phyloP scores from a whole-genome alignment of 2,888 invertebrate species.

The Notocelia uddmanniana region DNA sequence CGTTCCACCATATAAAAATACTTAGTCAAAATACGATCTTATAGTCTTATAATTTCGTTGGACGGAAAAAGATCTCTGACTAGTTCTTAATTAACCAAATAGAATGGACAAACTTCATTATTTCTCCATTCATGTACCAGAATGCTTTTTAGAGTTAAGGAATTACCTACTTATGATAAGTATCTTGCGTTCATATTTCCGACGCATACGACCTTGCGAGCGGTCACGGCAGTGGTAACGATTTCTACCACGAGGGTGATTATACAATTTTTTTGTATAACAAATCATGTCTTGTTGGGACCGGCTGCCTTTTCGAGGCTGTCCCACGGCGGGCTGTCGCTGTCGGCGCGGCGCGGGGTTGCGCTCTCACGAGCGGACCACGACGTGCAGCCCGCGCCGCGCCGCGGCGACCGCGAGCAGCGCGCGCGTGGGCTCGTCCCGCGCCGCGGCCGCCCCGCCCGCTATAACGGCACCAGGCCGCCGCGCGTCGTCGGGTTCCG shows the following conservation, averaged over 20 bases:
- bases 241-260: constrained; percentile 38
- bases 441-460: constrained; percentile 61
- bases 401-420: constrained; percentile 60
- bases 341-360: constrained; percentile 44
- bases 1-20: constrained; percentile 28
- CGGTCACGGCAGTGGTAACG: constrained; percentile 29
- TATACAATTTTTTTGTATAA: too few relatives aligned
- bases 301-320: constrained; percentile 39
- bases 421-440: constrained; percentile 59
- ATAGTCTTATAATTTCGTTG: constrained; percentile 29
- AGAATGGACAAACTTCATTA: constrained; percentile 1
- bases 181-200: neutral
- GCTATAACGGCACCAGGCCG: constrained; percentile 93
- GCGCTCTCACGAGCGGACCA: constrained; percentile 63
- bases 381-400: constrained; percentile 60
- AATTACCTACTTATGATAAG: neutral
- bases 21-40: constrained; percentile 19
- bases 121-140: neutral
- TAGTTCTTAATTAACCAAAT: constrained; percentile 61
- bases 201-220: neutral
- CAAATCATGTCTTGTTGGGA: constrained; percentile 33
- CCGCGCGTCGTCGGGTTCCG: constrained; percentile 95
- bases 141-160: constrained; percentile 4
- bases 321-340: constrained; percentile 45
- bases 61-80: constrained; percentile 56